These are phyloP conservation scores for Coelopa frigida DNA, from an alignment of 1,140 invertebrate genomes.

Conservation along the genomic window DNA sequence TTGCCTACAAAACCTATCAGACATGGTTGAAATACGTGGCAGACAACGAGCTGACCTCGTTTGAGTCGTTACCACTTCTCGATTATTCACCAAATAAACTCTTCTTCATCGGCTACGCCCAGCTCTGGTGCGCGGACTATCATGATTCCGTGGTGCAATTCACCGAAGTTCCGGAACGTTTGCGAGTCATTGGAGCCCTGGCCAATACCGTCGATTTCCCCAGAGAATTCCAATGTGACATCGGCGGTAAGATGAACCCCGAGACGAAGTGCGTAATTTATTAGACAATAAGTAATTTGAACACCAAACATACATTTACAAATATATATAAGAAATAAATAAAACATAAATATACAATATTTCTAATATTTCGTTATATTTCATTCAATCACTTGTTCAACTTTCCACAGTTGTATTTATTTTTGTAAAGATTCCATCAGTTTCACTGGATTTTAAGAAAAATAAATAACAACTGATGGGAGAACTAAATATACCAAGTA, in stretches of 20 bases:
- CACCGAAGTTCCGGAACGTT: conserved; percentile 57
- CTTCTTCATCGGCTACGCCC: conserved; percentile 87
- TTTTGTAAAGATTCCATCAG: too few species aligned
- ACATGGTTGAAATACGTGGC: conserved; percentile 50
- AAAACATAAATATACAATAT: too few species aligned
- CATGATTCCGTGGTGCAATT: conserved; percentile 23
- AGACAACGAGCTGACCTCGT: conserved; percentile 38
- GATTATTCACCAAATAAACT: conserved; percentile 74
- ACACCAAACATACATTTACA: too few species aligned
- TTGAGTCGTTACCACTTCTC: conserved; percentile 66
- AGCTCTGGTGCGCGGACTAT: conserved; percentile 48
- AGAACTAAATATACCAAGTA: too few species aligned
- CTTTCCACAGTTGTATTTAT: conserved; percentile 69
- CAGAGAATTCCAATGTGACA: conserved; percentile 60
- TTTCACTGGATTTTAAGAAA: too few species aligned
- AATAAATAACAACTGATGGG: too few species aligned
- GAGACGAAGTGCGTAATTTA: conserved; percentile 10
- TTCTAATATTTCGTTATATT: too few species aligned
- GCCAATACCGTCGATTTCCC: conserved; percentile 78
- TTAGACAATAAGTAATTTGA: too few species aligned
- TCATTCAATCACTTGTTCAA: too few species aligned
- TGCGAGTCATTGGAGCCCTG: conserved; percentile 68
- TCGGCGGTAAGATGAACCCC: conserved; percentile 56
- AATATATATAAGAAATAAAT: too few species aligned
- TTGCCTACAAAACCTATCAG: conserved; percentile 78